phyloP scores from a whole-genome alignment of 1,140 invertebrate genomes.

The Heterodera schachtii region DNA sequence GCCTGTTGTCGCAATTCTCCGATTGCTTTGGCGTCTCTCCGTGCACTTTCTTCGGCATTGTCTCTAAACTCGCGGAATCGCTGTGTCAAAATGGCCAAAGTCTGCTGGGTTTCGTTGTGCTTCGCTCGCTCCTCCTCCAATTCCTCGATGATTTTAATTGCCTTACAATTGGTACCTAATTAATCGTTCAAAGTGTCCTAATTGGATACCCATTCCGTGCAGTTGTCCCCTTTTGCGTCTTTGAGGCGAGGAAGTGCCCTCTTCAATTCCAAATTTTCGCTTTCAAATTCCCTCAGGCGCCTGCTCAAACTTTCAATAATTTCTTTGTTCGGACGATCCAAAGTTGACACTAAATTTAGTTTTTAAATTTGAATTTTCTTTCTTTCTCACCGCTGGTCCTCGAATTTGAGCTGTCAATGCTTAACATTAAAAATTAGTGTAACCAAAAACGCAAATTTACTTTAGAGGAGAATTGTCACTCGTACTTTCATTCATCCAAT shows the following conservation, averaged over 20 bases:
- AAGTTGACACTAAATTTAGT: not conserved
- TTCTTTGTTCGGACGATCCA: not conserved
- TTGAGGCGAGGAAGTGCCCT: constrained; percentile 24
- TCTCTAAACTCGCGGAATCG: constrained; percentile 12
- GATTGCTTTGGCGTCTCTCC: not conserved
- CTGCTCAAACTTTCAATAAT: not conserved
- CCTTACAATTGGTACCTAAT: not conserved
- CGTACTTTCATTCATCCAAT: too few relatives aligned
- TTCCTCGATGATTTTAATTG: constrained; percentile 4
- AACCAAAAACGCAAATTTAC: too few relatives aligned
- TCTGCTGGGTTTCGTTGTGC: constrained; percentile 13
- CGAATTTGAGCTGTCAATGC: not conserved
- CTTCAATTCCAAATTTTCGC: constrained; percentile 19
- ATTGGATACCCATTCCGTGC: constrained; percentile 11
- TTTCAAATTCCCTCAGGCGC: constrained; percentile 5
- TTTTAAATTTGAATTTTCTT: not conserved
- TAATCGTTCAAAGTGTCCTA: not conserved
- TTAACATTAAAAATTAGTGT: not conserved
- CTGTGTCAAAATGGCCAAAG: not conserved
- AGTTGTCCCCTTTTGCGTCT: constrained; percentile 6
- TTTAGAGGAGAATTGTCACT: too few relatives aligned
- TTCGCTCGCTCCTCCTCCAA: constrained; percentile 13
- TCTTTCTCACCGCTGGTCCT: not conserved
- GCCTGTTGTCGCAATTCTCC: constrained; percentile 10
- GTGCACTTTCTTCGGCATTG: constrained; percentile 3